Percentiles rank a stretch among this genome's conserved stretches.
Conservation (phyloP, 1,140 invertebrate species). For the Drosophila elegans region DNA sequence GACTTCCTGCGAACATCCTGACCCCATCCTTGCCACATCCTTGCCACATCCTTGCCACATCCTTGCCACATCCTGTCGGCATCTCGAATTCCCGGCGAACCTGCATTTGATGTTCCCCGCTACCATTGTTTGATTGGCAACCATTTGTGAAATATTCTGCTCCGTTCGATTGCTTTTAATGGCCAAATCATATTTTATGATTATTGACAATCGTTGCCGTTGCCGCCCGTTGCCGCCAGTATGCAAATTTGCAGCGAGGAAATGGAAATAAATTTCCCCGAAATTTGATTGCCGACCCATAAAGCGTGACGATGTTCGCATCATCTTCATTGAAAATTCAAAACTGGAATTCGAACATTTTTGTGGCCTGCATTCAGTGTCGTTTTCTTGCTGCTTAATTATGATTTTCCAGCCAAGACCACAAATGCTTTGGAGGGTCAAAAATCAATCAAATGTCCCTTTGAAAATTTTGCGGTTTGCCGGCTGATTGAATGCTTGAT, state of each 20-base stretch:
- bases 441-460: conserved; percentile 16
- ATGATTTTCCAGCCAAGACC: conserved; percentile 34
- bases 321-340: conserved; percentile 23
- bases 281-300: conserved; percentile 40
- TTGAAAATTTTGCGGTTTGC: conserved; percentile 25
- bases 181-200: conserved; percentile 53
- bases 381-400: conserved; percentile 15
- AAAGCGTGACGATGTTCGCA: conserved; percentile 25
- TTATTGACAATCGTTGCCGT: conserved; percentile 38
- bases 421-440: conserved; percentile 10
- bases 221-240: not conserved
- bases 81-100: not conserved
- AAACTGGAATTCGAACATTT: not conserved
- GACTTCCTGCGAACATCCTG: conserved; percentile 9
- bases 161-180: conserved; percentile 44
- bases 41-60: conserved; percentile 1
- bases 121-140: conserved; percentile 45
- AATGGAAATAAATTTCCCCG: conserved; percentile 35
- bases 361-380: not conserved
- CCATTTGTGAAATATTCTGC: conserved; percentile 42
- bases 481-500: conserved; percentile 33
- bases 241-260: conserved; percentile 20
- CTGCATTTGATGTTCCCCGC: conserved; percentile 28
- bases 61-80: conserved; percentile 10
- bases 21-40: not conserved